A percentile compares a stretch with the other conserved stretches of the same genome.
These are phyloP conservation scores for Limnephilus auricula DNA, from an alignment of 2,888 invertebrate species.

Conservation along the genomic window DNA sequence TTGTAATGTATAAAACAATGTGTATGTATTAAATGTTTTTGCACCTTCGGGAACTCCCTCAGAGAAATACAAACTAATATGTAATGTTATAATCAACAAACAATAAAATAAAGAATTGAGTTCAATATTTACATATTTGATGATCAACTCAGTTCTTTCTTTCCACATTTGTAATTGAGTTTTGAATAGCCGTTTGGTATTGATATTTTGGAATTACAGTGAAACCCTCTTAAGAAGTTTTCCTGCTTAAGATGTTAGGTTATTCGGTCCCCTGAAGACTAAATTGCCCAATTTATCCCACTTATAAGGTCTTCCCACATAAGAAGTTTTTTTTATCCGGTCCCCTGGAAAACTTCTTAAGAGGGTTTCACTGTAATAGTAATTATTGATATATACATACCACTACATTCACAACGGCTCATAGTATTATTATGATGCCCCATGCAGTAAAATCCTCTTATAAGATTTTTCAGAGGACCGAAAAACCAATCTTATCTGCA, in stretches of 20 bases:
- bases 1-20: neutral
- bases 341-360: too few species aligned
- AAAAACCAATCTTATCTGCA: neutral
- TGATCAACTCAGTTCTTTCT: neutral
- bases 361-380: too few species aligned
- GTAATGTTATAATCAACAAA: too few species aligned
- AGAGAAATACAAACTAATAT: neutral
- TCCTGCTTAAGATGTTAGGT: too few species aligned
- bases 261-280: too few species aligned
- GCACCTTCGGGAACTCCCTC: neutral
- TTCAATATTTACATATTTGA: neutral
- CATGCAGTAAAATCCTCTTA: neutral
- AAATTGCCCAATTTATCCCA: too few species aligned
- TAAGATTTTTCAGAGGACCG: neutral
- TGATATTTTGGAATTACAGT: neutral
- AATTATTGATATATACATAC: neutral
- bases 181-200: neutral
- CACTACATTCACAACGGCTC: neutral
- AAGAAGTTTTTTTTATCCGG: too few species aligned
- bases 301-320: too few species aligned
- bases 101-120: neutral
- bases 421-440: neutral
- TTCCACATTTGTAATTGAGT: too few species aligned
- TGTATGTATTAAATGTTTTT: neutral
- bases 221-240: too few species aligned